A percentile compares a stretch with the other conserved stretches of the same genome.
phyloP scores from a whole-genome alignment of 1,140 invertebrate species.

The Subanguina moxae region DNA sequence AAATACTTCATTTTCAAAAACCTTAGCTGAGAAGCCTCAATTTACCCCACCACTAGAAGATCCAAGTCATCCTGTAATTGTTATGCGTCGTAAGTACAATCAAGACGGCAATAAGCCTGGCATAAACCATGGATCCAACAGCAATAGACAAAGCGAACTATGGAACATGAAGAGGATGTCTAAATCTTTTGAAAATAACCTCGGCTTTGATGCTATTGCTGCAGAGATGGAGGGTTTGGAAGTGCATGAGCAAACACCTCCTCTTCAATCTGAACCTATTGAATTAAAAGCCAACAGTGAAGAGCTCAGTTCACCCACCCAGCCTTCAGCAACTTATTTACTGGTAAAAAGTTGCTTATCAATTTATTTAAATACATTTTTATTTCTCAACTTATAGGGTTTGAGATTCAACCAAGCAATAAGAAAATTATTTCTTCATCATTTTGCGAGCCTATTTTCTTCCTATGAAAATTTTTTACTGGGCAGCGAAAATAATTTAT shows the following conservation, averaged over 20 bases:
- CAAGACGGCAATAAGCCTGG: not conserved
- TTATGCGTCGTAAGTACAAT: not conserved
- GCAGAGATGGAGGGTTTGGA: slow-evolving; percentile 13
- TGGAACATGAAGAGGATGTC: slow-evolving; percentile 54
- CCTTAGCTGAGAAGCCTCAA: too few species aligned
- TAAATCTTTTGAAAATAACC: slow-evolving; percentile 49
- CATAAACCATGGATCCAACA: not conserved
- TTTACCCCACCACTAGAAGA: not conserved
- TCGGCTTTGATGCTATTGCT: slow-evolving; percentile 15
- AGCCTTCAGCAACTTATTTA: not conserved
- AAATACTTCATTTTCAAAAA: slow-evolving; percentile 50
- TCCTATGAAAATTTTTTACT: slow-evolving; percentile 95
- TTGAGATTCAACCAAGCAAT: slow-evolving; percentile 84
- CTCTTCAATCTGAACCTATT: not conserved
- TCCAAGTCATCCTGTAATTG: slow-evolving; percentile 5
- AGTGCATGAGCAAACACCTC: slow-evolving; percentile 5
- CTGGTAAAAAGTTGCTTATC: not conserved
- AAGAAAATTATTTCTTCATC: slow-evolving; percentile 88
- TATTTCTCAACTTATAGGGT: slow-evolving; percentile 66
- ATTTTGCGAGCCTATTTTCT: slow-evolving; percentile 90
- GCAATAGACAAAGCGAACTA: slow-evolving; percentile 21
- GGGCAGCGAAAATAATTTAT: slow-evolving; percentile 56
- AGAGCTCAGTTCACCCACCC: not conserved
- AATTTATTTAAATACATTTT: not conserved
- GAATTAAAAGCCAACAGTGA: slow-evolving; percentile 7